phyloP scores from a whole-genome alignment of 2,888 invertebrate genomes.

The Stenichneumon culpator region DNA sequence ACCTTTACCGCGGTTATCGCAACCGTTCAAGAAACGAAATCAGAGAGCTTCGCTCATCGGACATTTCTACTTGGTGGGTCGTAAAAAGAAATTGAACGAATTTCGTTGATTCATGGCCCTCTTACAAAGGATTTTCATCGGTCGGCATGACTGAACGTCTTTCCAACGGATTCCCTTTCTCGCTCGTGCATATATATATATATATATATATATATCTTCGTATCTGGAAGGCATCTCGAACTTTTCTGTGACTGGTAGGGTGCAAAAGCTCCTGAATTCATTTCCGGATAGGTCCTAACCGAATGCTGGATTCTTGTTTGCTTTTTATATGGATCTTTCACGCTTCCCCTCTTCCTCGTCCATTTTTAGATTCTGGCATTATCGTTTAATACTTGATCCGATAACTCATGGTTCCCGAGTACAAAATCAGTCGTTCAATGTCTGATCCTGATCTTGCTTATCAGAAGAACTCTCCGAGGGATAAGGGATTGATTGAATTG shows the following conservation, averaged over 20 bases:
- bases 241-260: not conserved
- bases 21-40: not conserved
- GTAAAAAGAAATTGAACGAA: conserved; percentile 19
- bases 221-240: not conserved
- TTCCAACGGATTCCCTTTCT: conserved; percentile 13
- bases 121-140: conserved; percentile 17
- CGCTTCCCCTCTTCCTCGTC: not conserved
- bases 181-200: not conserved
- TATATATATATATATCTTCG: not conserved
- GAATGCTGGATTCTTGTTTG: not conserved
- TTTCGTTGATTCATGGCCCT: conserved; percentile 32
- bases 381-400: conserved; percentile 41
- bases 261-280: conserved; percentile 5
- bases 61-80: conserved; percentile 13
- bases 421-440: conserved; percentile 31
- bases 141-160: conserved; percentile 2
- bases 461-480: conserved; percentile 16
- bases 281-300: conserved; percentile 1
- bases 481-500: conserved; percentile 47
- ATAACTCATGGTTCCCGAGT: conserved; percentile 32
- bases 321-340: not conserved
- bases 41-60: not conserved
- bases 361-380: conserved; percentile 32
- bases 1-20: not conserved
- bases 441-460: conserved; percentile 29